Conservation (phyloP, 2,113 vertebrate genomes). For the Dicentrarchus labrax region DNA sequence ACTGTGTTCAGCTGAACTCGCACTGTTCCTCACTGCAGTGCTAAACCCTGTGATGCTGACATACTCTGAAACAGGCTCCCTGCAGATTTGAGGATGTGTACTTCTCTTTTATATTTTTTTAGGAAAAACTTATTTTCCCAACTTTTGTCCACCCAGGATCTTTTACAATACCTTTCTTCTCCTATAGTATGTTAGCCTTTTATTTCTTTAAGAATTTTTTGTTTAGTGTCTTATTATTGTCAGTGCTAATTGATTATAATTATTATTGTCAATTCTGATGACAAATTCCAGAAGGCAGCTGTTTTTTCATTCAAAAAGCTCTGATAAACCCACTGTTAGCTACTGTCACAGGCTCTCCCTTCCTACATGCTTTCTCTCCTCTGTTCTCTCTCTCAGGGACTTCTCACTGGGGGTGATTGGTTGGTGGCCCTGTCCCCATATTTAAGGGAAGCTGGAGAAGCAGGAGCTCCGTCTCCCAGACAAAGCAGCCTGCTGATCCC, state of each 20-base stretch:
- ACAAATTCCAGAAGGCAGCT: not conserved
- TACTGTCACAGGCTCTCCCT: too few species aligned
- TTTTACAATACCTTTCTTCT: not conserved
- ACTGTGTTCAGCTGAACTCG: conserved; percentile 3
- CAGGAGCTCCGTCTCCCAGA: too few species aligned
- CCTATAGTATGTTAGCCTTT: not conserved
- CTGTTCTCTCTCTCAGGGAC: too few species aligned
- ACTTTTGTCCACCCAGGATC: not conserved
- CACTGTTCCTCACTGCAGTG: conserved; percentile 1
- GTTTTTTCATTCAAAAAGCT: not conserved
- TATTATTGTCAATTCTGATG: not conserved
- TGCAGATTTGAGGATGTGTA: not conserved
- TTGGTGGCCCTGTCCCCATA: too few species aligned
- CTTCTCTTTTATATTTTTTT: not conserved
- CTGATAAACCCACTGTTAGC: not conserved
- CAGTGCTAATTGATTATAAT: not conserved
- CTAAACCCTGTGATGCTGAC: conserved; percentile 12
- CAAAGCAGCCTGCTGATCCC: too few species aligned
- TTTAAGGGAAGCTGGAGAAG: too few species aligned
- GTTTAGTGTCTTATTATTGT: not conserved
- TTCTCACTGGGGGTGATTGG: too few species aligned
- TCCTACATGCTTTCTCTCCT: too few species aligned
- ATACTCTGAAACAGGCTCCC: conserved; percentile 34
- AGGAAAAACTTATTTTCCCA: not conserved
- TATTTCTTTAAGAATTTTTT: not conserved